Percentiles rank a stretch among this genome's conserved stretches.
phyloP scores from a whole-genome alignment of 2,888 invertebrate species.

The Pyrgus malvae region DNA sequence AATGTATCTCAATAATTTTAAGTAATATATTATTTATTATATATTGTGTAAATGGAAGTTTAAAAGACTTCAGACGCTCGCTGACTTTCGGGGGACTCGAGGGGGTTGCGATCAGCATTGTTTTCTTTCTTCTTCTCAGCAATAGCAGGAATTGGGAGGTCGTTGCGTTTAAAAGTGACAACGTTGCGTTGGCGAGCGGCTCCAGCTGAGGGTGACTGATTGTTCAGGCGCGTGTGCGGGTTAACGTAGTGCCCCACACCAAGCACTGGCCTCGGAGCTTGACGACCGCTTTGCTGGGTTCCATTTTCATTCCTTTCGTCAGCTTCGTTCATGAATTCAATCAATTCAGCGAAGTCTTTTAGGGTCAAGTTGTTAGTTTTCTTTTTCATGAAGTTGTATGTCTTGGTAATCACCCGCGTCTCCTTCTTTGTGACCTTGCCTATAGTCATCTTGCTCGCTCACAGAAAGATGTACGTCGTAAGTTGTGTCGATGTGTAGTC shows the following conservation, averaged over 20 bases:
- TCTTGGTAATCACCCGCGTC: constrained; percentile 4
- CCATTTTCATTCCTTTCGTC: not conserved
- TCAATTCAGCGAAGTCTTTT: constrained; percentile 18
- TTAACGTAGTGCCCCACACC: constrained; percentile 6
- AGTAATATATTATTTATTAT: too few species aligned
- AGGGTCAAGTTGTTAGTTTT: constrained; percentile 17
- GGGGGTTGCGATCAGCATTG: not conserved
- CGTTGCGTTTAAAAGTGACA: not conserved
- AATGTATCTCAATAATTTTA: too few species aligned
- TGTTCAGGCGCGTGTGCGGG: not conserved
- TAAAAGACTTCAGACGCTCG: not conserved
- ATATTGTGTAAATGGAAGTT: not conserved
- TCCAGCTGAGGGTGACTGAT: not conserved
- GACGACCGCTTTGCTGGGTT: not conserved
- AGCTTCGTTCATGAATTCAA: constrained; percentile 17
- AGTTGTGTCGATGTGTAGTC: too few species aligned
- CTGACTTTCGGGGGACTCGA: not conserved
- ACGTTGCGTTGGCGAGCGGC: not conserved
- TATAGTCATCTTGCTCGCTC: constrained; percentile 13
- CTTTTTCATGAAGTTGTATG: constrained; percentile 12
- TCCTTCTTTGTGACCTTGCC: constrained; percentile 21
- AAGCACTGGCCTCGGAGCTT: not conserved
- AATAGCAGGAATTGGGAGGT: not conserved
- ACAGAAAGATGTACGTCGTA: too few species aligned
- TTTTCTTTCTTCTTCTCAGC: not conserved